A percentile compares a stretch with the other conserved stretches of the same genome.
Conservation (phyloP, 1,140 invertebrate genomes). For the Littorina saxatilis region DNA sequence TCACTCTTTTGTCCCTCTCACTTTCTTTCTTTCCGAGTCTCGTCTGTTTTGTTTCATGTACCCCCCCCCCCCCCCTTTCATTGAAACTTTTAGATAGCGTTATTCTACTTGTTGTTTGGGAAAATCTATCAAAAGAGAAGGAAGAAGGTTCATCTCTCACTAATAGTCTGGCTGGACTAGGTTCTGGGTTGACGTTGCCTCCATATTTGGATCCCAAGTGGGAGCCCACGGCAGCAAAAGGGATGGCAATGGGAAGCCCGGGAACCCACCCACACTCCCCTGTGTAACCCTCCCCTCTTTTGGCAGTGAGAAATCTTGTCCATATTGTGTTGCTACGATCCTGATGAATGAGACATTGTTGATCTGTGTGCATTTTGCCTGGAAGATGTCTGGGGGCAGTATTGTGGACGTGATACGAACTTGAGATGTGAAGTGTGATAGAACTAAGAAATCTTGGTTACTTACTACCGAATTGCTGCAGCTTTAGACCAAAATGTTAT, state of each 20-base stretch:
- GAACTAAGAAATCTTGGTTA: too few relatives aligned
- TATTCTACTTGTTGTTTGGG: background rate
- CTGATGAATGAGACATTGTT: background rate
- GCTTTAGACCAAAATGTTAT: too few relatives aligned
- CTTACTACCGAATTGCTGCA: too few relatives aligned
- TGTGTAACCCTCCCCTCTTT: background rate
- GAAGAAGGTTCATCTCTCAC: background rate
- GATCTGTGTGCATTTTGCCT: background rate
- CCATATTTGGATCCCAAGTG: background rate
- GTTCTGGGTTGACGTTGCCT: constrained; percentile 24
- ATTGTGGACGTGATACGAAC: too few relatives aligned
- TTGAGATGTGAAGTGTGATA: too few relatives aligned
- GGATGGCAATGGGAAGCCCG: constrained; percentile 17
- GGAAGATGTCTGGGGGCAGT: background rate
- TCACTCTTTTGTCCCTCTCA: background rate
- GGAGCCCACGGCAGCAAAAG: constrained; percentile 18
- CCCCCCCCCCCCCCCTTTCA: background rate
- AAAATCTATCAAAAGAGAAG: too few relatives aligned
- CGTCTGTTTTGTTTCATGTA: background rate
- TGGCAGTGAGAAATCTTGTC: constrained; percentile 7
- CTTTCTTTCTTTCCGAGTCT: too few relatives aligned
- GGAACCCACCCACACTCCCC: constrained; percentile 1
- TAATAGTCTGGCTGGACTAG: constrained; percentile 35
- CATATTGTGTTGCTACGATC: constrained; percentile 23
- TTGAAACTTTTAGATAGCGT: background rate